phyloP scores from a whole-genome alignment of 2,888 invertebrate species.

The Rhingia rostrata region DNA sequence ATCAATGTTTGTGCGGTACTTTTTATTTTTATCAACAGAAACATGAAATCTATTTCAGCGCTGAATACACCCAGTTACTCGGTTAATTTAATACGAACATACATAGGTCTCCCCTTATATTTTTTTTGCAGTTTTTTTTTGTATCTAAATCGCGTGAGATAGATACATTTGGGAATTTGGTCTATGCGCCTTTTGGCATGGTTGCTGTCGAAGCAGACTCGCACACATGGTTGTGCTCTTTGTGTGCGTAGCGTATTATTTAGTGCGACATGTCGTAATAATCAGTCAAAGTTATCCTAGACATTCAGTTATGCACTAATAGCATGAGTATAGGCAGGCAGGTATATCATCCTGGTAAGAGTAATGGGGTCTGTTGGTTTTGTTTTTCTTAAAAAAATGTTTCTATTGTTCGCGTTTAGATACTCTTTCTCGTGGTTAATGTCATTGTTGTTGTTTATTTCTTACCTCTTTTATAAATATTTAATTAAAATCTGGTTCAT shows the following conservation, averaged over 20 bases:
- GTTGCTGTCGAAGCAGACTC: not conserved
- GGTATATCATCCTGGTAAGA: constrained; percentile 18
- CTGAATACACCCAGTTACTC: constrained; percentile 31
- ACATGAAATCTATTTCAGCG: constrained; percentile 65
- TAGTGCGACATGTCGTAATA: constrained; percentile 66
- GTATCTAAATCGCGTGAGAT: constrained; percentile 59
- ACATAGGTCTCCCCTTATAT: not conserved
- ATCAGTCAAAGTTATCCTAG: constrained; percentile 45
- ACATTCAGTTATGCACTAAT: constrained; percentile 49
- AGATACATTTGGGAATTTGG: constrained; percentile 52
- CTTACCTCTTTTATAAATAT: constrained; percentile 40
- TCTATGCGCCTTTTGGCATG: constrained; percentile 21
- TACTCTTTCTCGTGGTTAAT: constrained; percentile 11
- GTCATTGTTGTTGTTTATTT: not conserved
- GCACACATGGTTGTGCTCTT: constrained; percentile 17
- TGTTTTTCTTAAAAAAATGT: not conserved
- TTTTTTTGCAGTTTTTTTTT: not conserved
- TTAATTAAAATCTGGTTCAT: constrained; percentile 71
- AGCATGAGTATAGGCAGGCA: not conserved
- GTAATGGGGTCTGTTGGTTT: not conserved
- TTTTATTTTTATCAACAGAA: constrained; percentile 64
- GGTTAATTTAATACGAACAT: constrained; percentile 18
- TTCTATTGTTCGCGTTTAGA: constrained; percentile 34
- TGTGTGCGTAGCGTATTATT: constrained; percentile 60
- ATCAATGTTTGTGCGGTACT: constrained; percentile 60